phyloP scores from a whole-genome alignment of 2,888 invertebrate genomes.

The Cantharis nigra region DNA sequence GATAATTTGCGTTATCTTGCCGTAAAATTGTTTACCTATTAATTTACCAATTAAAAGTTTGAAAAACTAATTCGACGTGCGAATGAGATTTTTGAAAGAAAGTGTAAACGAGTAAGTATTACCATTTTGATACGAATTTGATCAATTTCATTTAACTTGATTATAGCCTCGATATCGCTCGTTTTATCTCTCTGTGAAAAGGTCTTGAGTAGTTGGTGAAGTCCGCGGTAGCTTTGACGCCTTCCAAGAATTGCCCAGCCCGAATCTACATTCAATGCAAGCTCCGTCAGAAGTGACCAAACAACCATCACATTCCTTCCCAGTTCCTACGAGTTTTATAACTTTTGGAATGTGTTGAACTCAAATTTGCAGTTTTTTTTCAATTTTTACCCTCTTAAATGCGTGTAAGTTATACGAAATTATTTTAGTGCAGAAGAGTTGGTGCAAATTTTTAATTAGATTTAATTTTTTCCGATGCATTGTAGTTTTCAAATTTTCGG shows the following conservation, averaged over 20 bases:
- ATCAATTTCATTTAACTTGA: constrained; percentile 23
- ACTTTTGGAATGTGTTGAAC: constrained; percentile 12
- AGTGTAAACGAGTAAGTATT: neutral
- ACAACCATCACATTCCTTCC: constrained; percentile 36
- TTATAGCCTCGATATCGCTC: constrained; percentile 10
- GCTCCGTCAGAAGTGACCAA: constrained; percentile 36
- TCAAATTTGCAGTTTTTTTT: neutral
- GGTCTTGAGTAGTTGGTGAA: constrained; percentile 27
- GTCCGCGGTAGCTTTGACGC: constrained; percentile 49
- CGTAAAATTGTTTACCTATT: neutral
- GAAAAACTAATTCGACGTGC: neutral
- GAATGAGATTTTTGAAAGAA: neutral
- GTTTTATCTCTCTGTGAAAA: constrained; percentile 27
- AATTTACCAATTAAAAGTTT: neutral
- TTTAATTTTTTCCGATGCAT: neutral
- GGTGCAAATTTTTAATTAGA: neutral
- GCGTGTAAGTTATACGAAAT: neutral
- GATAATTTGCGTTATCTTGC: neutral
- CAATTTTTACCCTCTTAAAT: neutral
- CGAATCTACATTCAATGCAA: constrained; percentile 48
- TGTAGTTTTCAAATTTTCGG: neutral
- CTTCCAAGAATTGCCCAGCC: constrained; percentile 49
- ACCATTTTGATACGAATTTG: neutral
- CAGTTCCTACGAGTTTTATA: constrained; percentile 28
- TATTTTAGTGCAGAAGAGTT: neutral